These are phyloP conservation scores for Orthonyx spaldingii DNA, from an alignment of 2,113 vertebrate species.

Conservation along the genomic window DNA sequence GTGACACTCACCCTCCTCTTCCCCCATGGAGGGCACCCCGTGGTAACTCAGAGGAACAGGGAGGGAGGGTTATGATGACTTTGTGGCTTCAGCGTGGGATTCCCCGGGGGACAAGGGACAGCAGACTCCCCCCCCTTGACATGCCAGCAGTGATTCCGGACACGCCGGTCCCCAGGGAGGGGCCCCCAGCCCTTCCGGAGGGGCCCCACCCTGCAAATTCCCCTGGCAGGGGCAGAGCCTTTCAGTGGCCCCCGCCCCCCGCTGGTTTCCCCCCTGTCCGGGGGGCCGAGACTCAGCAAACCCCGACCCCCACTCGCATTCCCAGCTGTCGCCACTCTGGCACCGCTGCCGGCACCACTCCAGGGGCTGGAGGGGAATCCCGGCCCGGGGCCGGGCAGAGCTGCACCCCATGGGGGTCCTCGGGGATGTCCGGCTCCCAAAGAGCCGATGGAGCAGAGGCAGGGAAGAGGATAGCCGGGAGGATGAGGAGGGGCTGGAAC, in stretches of 20 bases:
- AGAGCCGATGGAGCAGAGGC: fast-evolving
- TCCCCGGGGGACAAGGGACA: background rate
- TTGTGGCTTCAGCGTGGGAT: background rate
- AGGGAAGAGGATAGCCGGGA: background rate
- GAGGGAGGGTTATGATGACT: background rate
- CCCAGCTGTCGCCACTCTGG: background rate
- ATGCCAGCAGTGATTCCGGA: background rate
- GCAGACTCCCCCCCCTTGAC: background rate
- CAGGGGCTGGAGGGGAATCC: background rate
- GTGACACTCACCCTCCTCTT: background rate
- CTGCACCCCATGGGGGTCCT: background rate
- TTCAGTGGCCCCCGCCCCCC: fast-evolving
- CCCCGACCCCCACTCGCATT: background rate
- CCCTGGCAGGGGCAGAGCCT: background rate
- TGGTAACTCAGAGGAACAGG: fast-evolving
- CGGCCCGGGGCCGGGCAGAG: fast-evolving
- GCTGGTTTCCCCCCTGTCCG: fast-evolving
- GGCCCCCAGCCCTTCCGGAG: background rate
- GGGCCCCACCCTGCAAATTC: background rate
- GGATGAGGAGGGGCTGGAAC: background rate
- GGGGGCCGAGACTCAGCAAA: background rate
- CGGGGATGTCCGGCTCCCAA: fast-evolving
- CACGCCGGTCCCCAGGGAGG: background rate
- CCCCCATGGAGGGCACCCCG: fast-evolving
- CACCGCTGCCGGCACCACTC: background rate